phyloP scores from a whole-genome alignment of 2,797 vertebrate genomes.

The Myripristis murdjan region DNA sequence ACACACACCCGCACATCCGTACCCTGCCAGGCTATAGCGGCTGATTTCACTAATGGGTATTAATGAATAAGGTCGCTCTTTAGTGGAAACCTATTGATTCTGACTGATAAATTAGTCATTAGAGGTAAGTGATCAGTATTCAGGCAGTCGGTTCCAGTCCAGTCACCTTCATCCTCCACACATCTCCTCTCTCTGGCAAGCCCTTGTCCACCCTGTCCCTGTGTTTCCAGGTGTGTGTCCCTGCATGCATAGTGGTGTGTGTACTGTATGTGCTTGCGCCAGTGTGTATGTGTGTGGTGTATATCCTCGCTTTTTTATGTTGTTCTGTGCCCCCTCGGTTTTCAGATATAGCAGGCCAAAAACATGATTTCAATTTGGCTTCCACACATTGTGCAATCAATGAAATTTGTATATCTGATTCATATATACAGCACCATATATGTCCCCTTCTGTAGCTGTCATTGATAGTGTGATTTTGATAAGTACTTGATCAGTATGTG shows the following conservation, averaged over 20 bases:
- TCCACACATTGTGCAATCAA: conserved; percentile 15
- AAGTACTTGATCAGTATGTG: conserved; percentile 20
- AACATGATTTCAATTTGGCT: conserved; percentile 9
- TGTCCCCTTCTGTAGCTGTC: conserved; percentile 18
- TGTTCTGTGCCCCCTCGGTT: conserved; percentile 26
- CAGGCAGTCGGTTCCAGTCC: not conserved
- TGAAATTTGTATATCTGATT: conserved; percentile 9
- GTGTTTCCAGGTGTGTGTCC: conserved; percentile 37
- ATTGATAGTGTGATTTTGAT: conserved; percentile 25
- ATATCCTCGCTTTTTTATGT: conserved; percentile 16
- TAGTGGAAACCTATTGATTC: not conserved
- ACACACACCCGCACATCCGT: no score
- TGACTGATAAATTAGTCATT: conserved; percentile 10
- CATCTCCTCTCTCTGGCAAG: conserved; percentile 30
- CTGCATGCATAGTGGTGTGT: conserved; percentile 49
- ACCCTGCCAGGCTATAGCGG: no score
- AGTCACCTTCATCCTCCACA: conserved; percentile 55
- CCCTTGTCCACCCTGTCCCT: conserved; percentile 43
- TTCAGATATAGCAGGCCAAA: conserved; percentile 21
- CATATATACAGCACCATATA: conserved; percentile 20
- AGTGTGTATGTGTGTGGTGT: conserved; percentile 24
- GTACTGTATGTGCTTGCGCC: not conserved
- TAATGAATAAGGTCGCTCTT: not conserved
- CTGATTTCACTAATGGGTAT: not conserved
- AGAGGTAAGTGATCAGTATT: conserved; percentile 66